Evolutionary conservation across 2,797 vertebrate genomes (phyloP).

Genomic region (Gymnothorax reevesii): DNA sequence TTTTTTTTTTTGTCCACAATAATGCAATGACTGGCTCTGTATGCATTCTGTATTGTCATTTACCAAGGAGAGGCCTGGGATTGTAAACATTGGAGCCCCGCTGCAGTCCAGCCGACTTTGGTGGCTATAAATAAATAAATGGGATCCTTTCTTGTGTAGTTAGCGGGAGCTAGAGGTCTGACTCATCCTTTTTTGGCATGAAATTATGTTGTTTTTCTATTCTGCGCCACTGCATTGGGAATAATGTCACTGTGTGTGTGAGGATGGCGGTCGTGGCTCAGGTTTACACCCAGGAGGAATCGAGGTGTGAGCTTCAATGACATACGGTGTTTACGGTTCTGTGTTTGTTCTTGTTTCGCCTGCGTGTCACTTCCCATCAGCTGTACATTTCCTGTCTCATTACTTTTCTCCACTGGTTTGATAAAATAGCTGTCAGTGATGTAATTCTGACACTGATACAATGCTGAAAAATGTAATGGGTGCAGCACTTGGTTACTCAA

Average conservation of each 20-base stretch:
- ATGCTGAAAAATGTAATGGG: slow-evolving; percentile 44
- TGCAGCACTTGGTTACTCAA: slow-evolving; percentile 60
- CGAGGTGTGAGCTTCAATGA: background rate
- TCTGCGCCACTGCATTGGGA: background rate
- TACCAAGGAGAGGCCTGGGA: background rate
- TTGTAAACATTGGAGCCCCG: background rate
- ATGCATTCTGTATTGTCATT: background rate
- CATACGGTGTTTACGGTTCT: background rate
- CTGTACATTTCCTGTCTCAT: slow-evolving; percentile 9
- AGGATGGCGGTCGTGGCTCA: background rate
- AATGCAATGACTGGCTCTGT: background rate
- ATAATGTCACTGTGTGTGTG: background rate
- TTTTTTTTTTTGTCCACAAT: background rate
- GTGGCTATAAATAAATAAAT: slow-evolving; percentile 4
- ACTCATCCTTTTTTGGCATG: slow-evolving; percentile 9
- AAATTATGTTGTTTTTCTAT: background rate
- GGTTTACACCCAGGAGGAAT: background rate
- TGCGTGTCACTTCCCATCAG: background rate
- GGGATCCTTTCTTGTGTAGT: background rate
- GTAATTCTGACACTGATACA: slow-evolving; percentile 49
- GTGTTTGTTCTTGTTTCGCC: background rate
- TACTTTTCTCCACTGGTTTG: slow-evolving; percentile 12
- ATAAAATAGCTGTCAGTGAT: slow-evolving; percentile 43
- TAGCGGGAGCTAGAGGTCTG: slow-evolving; percentile 4
- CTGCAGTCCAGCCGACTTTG: background rate